Percentiles rank a stretch among this genome's conserved stretches.
Conservation (phyloP, 2,797 vertebrate genomes). For the Spondyliosoma cantharus region DNA sequence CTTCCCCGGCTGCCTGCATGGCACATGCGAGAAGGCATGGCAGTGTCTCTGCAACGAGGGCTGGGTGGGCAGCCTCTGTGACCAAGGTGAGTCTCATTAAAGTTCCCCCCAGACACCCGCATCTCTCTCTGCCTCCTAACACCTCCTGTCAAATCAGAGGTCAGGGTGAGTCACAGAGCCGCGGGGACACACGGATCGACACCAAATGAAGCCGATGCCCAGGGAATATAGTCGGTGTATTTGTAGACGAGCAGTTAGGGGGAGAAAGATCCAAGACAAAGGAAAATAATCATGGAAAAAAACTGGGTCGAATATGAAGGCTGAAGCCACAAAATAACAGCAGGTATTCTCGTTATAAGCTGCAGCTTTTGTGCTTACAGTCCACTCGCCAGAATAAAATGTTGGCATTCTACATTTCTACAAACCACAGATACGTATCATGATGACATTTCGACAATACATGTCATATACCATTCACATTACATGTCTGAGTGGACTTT, state of each 20-base stretch:
- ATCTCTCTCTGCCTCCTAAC: constrained; percentile 12
- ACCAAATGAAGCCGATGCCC: not conserved
- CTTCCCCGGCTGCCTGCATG: constrained; percentile 90
- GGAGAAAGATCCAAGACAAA: not conserved
- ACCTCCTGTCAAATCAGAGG: constrained; percentile 11
- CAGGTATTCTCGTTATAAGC: not conserved
- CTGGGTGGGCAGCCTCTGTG: constrained; percentile 92
- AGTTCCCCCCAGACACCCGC: not conserved
- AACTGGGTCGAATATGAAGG: constrained; percentile 4
- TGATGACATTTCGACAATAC: too few relatives aligned
- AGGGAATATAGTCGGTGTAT: constrained; percentile 3
- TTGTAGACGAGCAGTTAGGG: constrained; percentile 3
- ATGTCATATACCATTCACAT: too few relatives aligned
- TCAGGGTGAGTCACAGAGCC: constrained; percentile 50
- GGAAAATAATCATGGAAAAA: not conserved
- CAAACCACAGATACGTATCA: too few relatives aligned
- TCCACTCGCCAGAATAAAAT: too few relatives aligned
- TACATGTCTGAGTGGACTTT: too few relatives aligned
- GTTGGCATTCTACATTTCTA: too few relatives aligned
- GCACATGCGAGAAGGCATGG: constrained; percentile 90
- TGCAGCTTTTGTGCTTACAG: not conserved
- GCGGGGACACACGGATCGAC: not conserved
- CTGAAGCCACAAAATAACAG: not conserved
- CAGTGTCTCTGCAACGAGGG: constrained; percentile 92
- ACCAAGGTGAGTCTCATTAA: constrained; percentile 87